phyloP scores from a whole-genome alignment of 2,888 invertebrate species.

The Watsonalla binaria region DNA sequence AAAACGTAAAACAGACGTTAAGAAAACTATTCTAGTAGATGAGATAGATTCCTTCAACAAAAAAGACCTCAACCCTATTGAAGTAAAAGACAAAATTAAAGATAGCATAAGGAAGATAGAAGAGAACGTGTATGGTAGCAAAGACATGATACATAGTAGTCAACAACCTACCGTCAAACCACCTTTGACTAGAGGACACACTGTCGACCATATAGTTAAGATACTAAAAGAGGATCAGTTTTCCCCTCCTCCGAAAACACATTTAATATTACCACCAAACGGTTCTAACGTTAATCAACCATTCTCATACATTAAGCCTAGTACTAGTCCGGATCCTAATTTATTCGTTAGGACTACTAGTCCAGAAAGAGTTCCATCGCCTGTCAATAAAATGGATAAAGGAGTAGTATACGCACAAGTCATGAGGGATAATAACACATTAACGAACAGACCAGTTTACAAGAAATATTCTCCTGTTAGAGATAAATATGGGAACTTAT shows the following conservation, averaged over 20 bases:
- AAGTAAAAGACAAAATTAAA: constrained; percentile 72
- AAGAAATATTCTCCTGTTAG: constrained; percentile 68
- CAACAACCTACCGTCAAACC: constrained; percentile 84
- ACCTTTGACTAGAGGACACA: constrained; percentile 83
- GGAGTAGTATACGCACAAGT: constrained; percentile 89
- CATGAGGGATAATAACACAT: constrained; percentile 66
- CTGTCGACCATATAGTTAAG: constrained; percentile 88
- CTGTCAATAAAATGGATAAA: constrained; percentile 72
- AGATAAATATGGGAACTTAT: constrained; percentile 76
- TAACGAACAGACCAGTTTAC: constrained; percentile 56
- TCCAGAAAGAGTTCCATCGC: constrained; percentile 65
- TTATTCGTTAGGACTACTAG: constrained; percentile 64
- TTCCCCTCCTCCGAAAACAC: constrained; percentile 82
- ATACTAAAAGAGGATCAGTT: constrained; percentile 85
- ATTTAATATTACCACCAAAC: constrained; percentile 80
- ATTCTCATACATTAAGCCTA: constrained; percentile 87
- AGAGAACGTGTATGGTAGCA: constrained; percentile 69
- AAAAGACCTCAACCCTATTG: constrained; percentile 42
- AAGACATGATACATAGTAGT: constrained; percentile 85
- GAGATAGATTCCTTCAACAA: constrained; percentile 55
- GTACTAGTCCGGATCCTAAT: constrained; percentile 73
- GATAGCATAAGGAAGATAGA: constrained; percentile 72
- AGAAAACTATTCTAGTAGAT: constrained; percentile 57
- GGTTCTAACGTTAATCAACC: constrained; percentile 86
- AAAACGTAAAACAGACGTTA: constrained; percentile 61